Percentiles rank a stretch among this genome's conserved stretches.
Evolutionary conservation across 2,797 vertebrate species (phyloP).

Genomic region (Liasis olivaceus): DNA sequence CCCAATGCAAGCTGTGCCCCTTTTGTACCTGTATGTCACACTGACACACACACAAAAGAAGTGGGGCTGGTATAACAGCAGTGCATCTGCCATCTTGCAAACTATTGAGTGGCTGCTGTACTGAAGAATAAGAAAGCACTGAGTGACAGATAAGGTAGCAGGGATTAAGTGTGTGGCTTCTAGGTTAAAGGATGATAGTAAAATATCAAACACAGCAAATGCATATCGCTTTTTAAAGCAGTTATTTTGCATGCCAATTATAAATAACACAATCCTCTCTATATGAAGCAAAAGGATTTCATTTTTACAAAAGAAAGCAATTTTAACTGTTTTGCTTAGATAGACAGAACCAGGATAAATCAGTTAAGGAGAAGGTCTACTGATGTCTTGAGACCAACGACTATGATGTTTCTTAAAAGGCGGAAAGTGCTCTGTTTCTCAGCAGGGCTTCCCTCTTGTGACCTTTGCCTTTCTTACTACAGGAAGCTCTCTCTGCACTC

Average conservation of each 20-base stretch:
- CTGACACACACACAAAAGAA: neutral
- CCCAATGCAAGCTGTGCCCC: neutral
- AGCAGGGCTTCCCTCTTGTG: slow-evolving; percentile 48
- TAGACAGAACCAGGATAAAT: slow-evolving; percentile 60
- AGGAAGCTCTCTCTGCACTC: slow-evolving; percentile 45
- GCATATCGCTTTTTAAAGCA: slow-evolving; percentile 35
- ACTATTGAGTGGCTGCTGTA: slow-evolving; percentile 59
- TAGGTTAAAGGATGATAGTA: slow-evolving; percentile 42
- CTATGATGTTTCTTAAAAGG: slow-evolving; percentile 68
- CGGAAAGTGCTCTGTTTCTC: slow-evolving; percentile 48
- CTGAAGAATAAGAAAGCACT: slow-evolving; percentile 55
- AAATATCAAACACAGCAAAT: slow-evolving; percentile 48
- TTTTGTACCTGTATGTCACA: neutral
- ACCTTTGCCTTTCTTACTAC: slow-evolving; percentile 56
- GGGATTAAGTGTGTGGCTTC: neutral
- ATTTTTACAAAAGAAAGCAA: slow-evolving; percentile 41
- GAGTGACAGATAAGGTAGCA: slow-evolving; percentile 60
- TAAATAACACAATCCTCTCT: slow-evolving; percentile 46
- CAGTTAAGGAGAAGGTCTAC: slow-evolving; percentile 66
- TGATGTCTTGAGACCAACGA: slow-evolving; percentile 66
- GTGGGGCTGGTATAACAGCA: neutral
- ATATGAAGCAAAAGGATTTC: slow-evolving; percentile 42
- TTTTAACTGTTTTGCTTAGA: slow-evolving; percentile 53
- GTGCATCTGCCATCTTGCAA: neutral
- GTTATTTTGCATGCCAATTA: slow-evolving; percentile 57